Evolutionary conservation across 2,797 vertebrate species (phyloP).

Genomic region (Enteromius unitaeniatus): DNA sequence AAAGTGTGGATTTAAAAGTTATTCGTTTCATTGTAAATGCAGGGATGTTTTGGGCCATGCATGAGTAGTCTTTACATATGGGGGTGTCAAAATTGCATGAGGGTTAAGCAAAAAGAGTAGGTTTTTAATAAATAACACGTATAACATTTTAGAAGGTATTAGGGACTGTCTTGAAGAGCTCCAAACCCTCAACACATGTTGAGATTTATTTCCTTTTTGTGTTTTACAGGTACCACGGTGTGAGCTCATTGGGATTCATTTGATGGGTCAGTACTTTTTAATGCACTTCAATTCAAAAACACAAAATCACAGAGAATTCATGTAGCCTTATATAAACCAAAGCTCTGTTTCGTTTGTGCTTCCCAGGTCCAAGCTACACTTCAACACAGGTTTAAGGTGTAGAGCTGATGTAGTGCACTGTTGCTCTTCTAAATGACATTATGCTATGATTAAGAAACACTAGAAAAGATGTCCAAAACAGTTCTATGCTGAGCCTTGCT

Average conservation of each 20-base stretch:
- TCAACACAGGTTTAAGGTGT: neutral
- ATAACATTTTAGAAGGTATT: slow-evolving; percentile 59
- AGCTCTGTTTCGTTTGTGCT: neutral
- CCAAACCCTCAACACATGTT: slow-evolving; percentile 20
- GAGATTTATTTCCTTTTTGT: neutral
- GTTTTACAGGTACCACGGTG: slow-evolving; percentile 20
- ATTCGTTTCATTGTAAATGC: neutral
- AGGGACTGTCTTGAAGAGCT: slow-evolving; percentile 60
- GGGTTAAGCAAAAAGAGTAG: slow-evolving; percentile 17
- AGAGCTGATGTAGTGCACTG: slow-evolving; percentile 24
- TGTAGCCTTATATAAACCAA: slow-evolving; percentile 35
- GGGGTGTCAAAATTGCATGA: slow-evolving; percentile 10
- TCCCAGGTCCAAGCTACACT: slow-evolving; percentile 15
- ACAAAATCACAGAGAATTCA: slow-evolving; percentile 24
- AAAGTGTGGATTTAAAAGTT: slow-evolving; percentile 5
- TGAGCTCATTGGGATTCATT: neutral
- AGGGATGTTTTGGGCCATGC: slow-evolving; percentile 10
- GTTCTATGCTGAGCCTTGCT: slow-evolving; percentile 49
- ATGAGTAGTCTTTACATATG: neutral
- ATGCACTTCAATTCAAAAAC: slow-evolving; percentile 17
- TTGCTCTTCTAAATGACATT: slow-evolving; percentile 40
- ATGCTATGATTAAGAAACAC: slow-evolving; percentile 30
- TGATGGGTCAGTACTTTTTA: slow-evolving; percentile 26
- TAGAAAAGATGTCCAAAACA: slow-evolving; percentile 32
- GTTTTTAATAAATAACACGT: slow-evolving; percentile 67